phyloP scores from a whole-genome alignment of 2,797 vertebrate species.

The Pseudopleuronectes americanus region DNA sequence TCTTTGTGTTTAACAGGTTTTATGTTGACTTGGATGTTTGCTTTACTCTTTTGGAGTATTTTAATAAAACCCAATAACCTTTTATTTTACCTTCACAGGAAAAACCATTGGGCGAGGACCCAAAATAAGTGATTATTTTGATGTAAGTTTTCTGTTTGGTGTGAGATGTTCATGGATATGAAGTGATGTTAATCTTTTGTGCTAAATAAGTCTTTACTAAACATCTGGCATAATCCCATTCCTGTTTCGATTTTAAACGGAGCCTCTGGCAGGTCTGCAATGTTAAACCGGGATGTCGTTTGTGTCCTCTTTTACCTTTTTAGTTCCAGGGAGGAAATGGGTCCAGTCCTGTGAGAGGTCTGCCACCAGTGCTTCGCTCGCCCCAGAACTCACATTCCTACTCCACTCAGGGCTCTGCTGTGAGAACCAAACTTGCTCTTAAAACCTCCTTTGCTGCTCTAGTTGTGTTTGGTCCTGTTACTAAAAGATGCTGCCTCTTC shows the following conservation, averaged over 20 bases:
- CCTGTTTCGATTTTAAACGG: conserved; percentile 24
- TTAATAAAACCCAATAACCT: neutral
- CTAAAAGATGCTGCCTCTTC: conserved; percentile 27
- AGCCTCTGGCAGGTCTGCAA: conserved; percentile 12
- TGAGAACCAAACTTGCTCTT: conserved; percentile 74
- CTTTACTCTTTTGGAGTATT: conserved; percentile 20
- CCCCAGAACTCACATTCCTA: conserved; percentile 98
- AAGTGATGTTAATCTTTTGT: conserved; percentile 1
- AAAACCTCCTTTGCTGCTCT: conserved; percentile 4
- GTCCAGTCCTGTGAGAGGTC: conserved; percentile 95
- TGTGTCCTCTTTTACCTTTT: conserved; percentile 21
- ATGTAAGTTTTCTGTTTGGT: conserved; percentile 85
- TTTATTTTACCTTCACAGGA: conserved; percentile 78
- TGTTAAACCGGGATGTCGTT: conserved; percentile 27
- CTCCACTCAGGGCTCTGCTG: conserved; percentile 93
- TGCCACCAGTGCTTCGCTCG: conserved; percentile 93
- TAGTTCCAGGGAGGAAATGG: conserved; percentile 98
- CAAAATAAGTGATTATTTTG: conserved; percentile 99
- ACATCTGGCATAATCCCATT: conserved; percentile 12
- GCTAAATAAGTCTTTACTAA: conserved; percentile 7
- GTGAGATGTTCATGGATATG: conserved; percentile 12
- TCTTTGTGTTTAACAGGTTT: conserved; percentile 17
- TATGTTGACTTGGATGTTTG: neutral
- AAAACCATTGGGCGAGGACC: conserved; percentile 93
- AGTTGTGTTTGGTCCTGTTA: neutral